Percentiles rank a stretch among this genome's conserved stretches.
phyloP scores from a whole-genome alignment of 2,888 invertebrate genomes.

The Dugesia japonica region DNA sequence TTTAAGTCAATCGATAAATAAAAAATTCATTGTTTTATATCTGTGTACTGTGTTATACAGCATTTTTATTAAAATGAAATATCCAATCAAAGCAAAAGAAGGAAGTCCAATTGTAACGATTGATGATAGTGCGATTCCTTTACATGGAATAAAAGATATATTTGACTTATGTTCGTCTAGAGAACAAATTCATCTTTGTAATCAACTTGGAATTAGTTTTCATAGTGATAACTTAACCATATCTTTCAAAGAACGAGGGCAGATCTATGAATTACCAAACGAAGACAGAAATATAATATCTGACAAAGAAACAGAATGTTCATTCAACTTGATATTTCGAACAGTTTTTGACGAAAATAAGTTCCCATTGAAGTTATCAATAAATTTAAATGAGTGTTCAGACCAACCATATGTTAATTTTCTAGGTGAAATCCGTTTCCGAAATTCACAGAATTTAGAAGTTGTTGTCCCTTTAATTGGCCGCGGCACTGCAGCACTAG shows the following conservation, averaged over 20 bases:
- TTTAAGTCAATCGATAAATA: too few relatives aligned
- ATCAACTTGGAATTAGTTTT: neutral
- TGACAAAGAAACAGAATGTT: neutral
- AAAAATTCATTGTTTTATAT: too few relatives aligned
- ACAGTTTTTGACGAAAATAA: neutral
- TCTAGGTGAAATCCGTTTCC: neutral
- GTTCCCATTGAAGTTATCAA: neutral
- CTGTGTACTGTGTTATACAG: too few relatives aligned
- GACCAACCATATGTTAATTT: neutral
- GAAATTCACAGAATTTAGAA: neutral
- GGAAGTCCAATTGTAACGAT: neutral
- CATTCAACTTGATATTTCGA: neutral
- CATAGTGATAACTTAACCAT: neutral
- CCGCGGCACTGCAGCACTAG: neutral
- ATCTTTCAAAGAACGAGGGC: neutral
- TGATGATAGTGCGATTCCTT: neutral
- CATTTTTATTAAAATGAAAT: too few relatives aligned
- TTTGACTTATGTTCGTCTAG: neutral
- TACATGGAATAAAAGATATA: neutral
- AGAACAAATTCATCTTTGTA: neutral
- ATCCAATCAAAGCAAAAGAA: neutral
- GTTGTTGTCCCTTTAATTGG: neutral
- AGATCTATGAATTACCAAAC: neutral
- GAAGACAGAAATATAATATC: neutral
- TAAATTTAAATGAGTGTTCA: neutral